Evolutionary conservation across 2,888 invertebrate species (phyloP).

Genomic region (Scaptodrosophila latifasciaeformis): DNA sequence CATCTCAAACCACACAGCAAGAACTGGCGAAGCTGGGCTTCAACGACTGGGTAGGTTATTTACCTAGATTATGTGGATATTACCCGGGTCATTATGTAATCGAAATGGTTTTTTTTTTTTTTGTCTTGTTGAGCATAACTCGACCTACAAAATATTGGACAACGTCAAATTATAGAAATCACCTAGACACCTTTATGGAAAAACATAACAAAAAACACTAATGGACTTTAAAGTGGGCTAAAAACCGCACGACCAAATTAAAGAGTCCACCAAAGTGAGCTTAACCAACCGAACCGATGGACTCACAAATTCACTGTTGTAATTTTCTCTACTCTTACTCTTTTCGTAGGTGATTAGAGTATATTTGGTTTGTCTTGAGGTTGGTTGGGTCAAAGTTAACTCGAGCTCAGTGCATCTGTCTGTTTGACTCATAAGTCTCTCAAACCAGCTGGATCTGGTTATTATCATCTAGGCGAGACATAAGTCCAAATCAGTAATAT

Average conservation of each 20-base stretch:
- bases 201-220: constrained; percentile 40
- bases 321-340: background rate
- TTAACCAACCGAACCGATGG: too few relatives aligned
- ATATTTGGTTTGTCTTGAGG: too few relatives aligned
- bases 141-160: background rate
- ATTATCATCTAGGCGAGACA: too few relatives aligned
- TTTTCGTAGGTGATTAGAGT: too few relatives aligned
- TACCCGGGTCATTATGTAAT: constrained; percentile 3
- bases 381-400: too few relatives aligned
- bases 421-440: too few relatives aligned
- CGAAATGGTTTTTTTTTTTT: background rate
- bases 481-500: too few relatives aligned
- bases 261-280: too few relatives aligned
- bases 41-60: constrained; percentile 89
- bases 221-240: constrained; percentile 51
- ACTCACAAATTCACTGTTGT: constrained; percentile 11
- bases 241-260: constrained; percentile 9
- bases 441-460: too few relatives aligned
- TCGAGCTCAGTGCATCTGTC: too few relatives aligned
- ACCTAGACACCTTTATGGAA: constrained; percentile 7
- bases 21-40: constrained; percentile 89
- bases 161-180: background rate
- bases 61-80: background rate
- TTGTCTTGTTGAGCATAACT: background rate
- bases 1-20: constrained; percentile 78